Conservation (phyloP, 2,113 vertebrate genomes). For the Cariama cristata region DNA sequence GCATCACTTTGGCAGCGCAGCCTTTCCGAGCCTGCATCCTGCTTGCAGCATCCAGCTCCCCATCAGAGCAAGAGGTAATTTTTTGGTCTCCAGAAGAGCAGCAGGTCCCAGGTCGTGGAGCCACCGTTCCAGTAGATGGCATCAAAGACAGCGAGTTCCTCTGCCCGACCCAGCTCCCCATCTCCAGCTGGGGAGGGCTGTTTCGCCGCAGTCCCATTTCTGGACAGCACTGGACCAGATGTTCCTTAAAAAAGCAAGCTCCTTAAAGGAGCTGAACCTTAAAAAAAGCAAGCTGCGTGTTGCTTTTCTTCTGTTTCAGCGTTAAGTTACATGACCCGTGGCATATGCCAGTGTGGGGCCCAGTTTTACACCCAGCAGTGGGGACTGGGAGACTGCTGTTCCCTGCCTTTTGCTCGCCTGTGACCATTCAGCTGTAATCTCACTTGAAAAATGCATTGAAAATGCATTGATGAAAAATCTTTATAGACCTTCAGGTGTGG, state of each 20-base stretch:
- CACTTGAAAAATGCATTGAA: not conserved
- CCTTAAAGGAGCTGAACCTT: not conserved
- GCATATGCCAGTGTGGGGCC: accelerated
- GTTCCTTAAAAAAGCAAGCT: not conserved
- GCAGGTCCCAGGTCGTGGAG: not conserved
- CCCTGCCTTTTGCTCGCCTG: not conserved
- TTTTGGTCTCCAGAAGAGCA: not conserved
- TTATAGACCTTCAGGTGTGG: not conserved
- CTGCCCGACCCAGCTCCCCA: not conserved
- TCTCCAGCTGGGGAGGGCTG: not conserved
- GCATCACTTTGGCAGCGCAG: not conserved
- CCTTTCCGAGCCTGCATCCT: not conserved
- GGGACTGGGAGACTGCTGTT: not conserved
- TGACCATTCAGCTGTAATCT: not conserved
- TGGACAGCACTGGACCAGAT: not conserved
- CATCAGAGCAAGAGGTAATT: accelerated
- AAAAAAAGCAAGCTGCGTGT: not conserved
- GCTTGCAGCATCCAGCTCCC: not conserved
- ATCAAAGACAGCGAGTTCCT: conserved; percentile 45
- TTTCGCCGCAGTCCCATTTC: not conserved
- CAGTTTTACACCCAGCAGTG: not conserved
- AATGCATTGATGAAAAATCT: not conserved
- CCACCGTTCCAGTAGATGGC: conserved; percentile 66
- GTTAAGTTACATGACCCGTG: accelerated
- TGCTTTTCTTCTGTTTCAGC: not conserved